These are phyloP conservation scores for Saccopteryx leptura DNA, from an alignment of 2,113 vertebrate genomes.

Conservation along the genomic window DNA sequence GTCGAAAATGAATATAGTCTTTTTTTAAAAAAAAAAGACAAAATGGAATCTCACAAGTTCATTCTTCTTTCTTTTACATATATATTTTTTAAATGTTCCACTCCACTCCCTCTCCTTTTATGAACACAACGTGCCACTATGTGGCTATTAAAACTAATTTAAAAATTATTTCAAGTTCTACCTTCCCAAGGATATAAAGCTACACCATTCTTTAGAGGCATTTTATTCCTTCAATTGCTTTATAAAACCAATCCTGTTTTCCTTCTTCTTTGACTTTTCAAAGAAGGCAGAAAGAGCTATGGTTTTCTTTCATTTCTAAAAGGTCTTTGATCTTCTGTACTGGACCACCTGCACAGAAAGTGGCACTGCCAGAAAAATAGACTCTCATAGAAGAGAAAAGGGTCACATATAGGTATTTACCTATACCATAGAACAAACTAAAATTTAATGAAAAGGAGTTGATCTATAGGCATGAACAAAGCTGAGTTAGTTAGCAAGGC, in stretches of 20 bases:
- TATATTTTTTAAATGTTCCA: constrained; percentile 8
- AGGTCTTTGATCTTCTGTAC: neutral
- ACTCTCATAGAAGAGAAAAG: constrained; percentile 32
- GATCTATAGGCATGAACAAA: constrained; percentile 39
- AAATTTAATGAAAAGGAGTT: constrained; percentile 32
- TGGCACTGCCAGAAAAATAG: constrained; percentile 9
- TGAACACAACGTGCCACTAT: neutral
- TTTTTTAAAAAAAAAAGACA: neutral
- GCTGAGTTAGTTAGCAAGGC: neutral
- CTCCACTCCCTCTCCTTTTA: neutral
- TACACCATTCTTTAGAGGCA: neutral
- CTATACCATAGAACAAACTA: constrained; percentile 1
- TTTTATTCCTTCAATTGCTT: constrained; percentile 19
- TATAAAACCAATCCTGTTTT: neutral
- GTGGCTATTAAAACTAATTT: constrained; percentile 8
- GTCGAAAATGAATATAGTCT: too few species aligned
- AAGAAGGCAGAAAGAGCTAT: neutral
- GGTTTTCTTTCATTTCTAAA: constrained; percentile 42
- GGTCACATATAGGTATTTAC: neutral
- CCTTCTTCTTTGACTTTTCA: neutral
- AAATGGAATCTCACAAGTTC: neutral
- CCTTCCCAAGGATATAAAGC: constrained; percentile 39
- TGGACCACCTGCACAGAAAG: constrained; percentile 9
- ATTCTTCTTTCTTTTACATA: constrained; percentile 8
- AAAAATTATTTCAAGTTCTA: constrained; percentile 62